Evolutionary conservation across 2,113 vertebrate species (phyloP), one percentile per base, ranked within the genome.

Genomic region (Otis tarda): DNA sequence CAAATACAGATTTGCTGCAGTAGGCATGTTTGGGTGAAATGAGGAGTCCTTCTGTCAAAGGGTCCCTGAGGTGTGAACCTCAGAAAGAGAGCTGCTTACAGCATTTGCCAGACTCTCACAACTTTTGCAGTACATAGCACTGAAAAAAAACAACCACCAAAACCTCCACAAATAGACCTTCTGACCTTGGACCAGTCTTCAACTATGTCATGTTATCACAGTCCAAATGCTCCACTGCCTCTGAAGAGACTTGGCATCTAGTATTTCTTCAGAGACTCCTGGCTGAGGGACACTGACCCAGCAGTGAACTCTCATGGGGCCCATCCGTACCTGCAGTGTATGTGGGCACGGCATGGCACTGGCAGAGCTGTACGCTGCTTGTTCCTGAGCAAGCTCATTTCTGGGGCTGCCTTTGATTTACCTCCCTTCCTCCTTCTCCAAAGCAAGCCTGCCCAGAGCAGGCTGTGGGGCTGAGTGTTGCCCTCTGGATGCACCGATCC

Each of bases 271-370:
- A 64, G 63, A 77, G 28, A 43, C 28, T 33, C 12, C 14, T 60
- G 1, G 2, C 17, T 69, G 45, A 49, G 20, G 24, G 49, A 67
- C 33, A 24, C 9, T n/a, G 14, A 49, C 25, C 7, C 49, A 45
- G 7, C 33, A 76, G 52, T 2, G 4, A 70, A 27, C 9, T 53
- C 24, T 2, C 27, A 61, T 0, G 1, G 35, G 10, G 12, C 24
- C 31, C 4, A 22, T 19, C 28, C 2, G 0, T 17, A 7, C 28
- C 33, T 39, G 19, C 31, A 39, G 63, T 2, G 0, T n/a, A 35
- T 37, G 37, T 0, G 2, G 56, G 14, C 27, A 30, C 0, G 3
- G 35, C 1, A 2, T 0, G 0, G 33, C 16, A 8, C 33, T 74
- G 39, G 14, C 39, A 53, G 35, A 69, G 24, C 5, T 0, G 0